Conservation (phyloP, 2,113 vertebrate genomes). For the Antechinus stuartii region DNA sequence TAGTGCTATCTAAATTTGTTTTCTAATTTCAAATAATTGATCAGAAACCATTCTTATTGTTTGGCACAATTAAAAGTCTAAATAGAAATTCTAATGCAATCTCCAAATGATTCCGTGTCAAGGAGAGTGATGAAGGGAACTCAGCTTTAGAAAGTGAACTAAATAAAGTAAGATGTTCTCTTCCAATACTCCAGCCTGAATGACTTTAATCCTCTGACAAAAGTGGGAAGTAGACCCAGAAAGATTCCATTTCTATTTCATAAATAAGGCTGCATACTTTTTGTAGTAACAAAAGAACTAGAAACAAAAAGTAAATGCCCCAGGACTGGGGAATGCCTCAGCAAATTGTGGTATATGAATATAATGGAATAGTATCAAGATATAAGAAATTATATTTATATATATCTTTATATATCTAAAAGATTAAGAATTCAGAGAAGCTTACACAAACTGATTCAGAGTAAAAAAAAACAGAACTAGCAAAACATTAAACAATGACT, state of each 20-base stretch:
- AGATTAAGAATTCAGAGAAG: background rate
- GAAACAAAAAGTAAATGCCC: background rate
- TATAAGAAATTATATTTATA: background rate
- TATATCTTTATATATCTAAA: too few species aligned
- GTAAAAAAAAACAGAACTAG: background rate
- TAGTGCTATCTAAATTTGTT: background rate
- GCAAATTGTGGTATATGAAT: background rate
- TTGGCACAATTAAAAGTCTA: background rate
- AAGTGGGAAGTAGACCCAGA: background rate
- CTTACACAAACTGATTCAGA: background rate
- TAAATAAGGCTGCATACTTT: background rate
- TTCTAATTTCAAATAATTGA: background rate
- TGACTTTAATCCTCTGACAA: background rate
- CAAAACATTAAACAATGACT: background rate
- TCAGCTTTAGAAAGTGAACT: background rate
- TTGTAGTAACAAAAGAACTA: background rate
- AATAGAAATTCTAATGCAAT: background rate
- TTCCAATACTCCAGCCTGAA: background rate
- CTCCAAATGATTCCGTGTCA: background rate
- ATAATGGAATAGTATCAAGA: background rate
- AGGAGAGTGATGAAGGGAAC: background rate
- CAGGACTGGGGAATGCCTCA: background rate
- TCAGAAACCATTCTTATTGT: background rate
- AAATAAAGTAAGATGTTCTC: background rate
- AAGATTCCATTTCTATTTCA: background rate